Percentiles rank a stretch among this genome's conserved stretches.
phyloP scores from a whole-genome alignment of 2,797 vertebrate species.

The Helicolenus hilgendorfi region DNA sequence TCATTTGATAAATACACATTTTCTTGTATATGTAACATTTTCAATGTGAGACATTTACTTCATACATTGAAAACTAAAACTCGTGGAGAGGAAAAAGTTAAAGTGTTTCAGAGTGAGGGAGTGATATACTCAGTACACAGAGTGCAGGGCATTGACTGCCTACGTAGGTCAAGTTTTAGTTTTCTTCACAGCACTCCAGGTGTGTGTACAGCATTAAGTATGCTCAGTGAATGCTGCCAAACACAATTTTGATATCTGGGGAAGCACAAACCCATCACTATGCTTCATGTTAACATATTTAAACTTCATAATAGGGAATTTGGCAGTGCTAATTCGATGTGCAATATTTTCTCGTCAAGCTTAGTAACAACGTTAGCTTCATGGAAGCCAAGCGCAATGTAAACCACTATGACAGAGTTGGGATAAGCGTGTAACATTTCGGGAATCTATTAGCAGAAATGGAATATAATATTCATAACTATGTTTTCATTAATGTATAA shows the following conservation, averaged over 20 bases:
- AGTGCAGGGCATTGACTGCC: neutral
- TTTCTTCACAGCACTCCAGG: slow-evolving; percentile 5
- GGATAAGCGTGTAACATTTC: too few species aligned
- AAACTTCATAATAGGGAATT: slow-evolving; percentile 55
- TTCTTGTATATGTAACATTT: neutral
- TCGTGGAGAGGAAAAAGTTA: neutral
- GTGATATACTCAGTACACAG: neutral
- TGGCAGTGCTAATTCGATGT: slow-evolving; percentile 49
- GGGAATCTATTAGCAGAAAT: too few species aligned
- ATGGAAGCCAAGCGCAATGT: slow-evolving; percentile 7
- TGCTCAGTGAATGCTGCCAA: slow-evolving; percentile 25
- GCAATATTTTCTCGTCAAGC: slow-evolving; percentile 43
- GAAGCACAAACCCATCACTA: slow-evolving; percentile 20
- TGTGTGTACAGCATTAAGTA: slow-evolving; percentile 12
- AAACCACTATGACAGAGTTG: neutral
- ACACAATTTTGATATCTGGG: slow-evolving; percentile 8
- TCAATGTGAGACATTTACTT: neutral
- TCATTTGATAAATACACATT: neutral
- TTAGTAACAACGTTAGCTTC: slow-evolving; percentile 18
- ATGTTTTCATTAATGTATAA: too few species aligned
- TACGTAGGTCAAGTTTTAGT: slow-evolving; percentile 11
- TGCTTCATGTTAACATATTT: slow-evolving; percentile 37
- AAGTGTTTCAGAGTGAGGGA: neutral
- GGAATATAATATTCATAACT: too few species aligned
- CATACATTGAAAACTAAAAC: neutral